Conservation (phyloP, 2,113 vertebrate species). For the Agelaius tricolor region DNA sequence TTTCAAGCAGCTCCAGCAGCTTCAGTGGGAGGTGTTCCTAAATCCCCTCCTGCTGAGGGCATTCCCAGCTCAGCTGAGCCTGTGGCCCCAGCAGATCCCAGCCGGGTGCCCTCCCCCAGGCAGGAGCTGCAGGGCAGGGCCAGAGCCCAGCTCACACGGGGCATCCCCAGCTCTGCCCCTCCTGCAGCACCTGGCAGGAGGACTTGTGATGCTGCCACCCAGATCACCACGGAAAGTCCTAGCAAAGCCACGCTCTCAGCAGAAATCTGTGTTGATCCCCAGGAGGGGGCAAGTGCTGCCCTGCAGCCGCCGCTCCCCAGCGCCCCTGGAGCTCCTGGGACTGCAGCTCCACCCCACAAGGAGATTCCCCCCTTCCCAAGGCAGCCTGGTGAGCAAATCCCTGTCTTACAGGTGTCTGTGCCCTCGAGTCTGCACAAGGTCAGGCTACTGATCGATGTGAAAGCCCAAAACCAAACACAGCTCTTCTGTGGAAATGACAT, state of each 20-base stretch:
- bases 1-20: not conserved
- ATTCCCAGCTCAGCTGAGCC: not conserved
- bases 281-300: not conserved
- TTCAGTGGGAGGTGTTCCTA: not conserved
- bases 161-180: not conserved
- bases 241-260: conserved; percentile 59
- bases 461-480: not conserved
- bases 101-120: not conserved
- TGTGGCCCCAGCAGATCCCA: not conserved
- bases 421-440: rapidly evolving
- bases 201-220: conserved; percentile 68
- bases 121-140: conserved; percentile 48
- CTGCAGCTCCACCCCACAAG: not conserved
- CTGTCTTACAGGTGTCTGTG: not conserved
- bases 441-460: rapidly evolving
- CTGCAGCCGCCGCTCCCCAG: not conserved
- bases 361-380: not conserved
- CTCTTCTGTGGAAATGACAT: not conserved
- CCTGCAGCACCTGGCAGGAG: not conserved
- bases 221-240: conserved; percentile 68
- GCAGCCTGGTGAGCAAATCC: conserved; percentile 64
- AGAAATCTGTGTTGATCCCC: conserved; percentile 56
- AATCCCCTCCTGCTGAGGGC: not conserved
- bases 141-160: not conserved
- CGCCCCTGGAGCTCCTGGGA: not conserved